Base-by-base conservation (phyloP, 1,140 invertebrate species). In the Trichonephila clavata region DNA sequence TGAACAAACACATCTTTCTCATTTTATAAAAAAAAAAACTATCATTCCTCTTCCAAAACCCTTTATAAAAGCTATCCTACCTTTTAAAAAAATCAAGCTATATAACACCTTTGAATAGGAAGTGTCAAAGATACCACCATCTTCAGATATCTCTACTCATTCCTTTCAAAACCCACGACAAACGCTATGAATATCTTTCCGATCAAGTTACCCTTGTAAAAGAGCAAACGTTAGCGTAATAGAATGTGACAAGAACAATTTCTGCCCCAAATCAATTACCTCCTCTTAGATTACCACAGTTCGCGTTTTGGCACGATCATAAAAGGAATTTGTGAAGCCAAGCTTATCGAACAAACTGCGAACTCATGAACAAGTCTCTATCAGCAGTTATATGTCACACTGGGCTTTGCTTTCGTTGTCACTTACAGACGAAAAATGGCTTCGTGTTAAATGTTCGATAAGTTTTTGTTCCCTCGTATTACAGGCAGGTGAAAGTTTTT, bases 171-270 rank as follows among this genome's bases (percentile, higher is more conserved):
- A 77, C 71, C 18, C 4, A 32, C 71, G 71, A 39, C 27, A 77
- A 6, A 71, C 3, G 3, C 21, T n/a, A 24, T 13, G 71, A 77
- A 32, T 77, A 77, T 77, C 65, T 10, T 10, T 10, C 8, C 65
- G 65, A 77, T 77, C 71, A 39, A 32, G 27, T 77, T 77, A 32
- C 71, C 0, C 1, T 14, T 5, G 27, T 16, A 39, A 77, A 77
- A 77, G 14, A 77, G 71, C 71, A 77, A 77, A 77, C 57, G 81
- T 84, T 57, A 57, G 81, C 43, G 57, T 84, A 84, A 59, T 84
- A 2, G 81, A 84, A 84, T 84, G 81, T 84, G 81, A 84, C 81
- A 84, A 57, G 81, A 59, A 21, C 43, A 27, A 59, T 20, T 43
- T 32, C 71, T 43, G 4, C 10, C 7, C 20, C 20, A 84, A 84